These are phyloP conservation scores for Andrena flavipes DNA, from an alignment of 2,888 invertebrate genomes.

Conservation along the genomic window DNA sequence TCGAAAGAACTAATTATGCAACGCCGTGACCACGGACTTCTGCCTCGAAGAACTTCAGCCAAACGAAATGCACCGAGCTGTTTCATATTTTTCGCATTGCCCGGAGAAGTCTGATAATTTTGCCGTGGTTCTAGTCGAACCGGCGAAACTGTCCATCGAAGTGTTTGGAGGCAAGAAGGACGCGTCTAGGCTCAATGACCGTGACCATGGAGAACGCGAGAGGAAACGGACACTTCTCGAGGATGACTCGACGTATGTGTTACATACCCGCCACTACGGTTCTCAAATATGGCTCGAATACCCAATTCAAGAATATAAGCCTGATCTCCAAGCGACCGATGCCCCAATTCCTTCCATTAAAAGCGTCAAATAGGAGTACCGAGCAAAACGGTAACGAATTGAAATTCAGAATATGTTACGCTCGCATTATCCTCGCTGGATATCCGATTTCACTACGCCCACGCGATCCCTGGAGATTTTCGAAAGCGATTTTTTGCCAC, in stretches of 20 bases:
- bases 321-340: not conserved
- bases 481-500: constrained; percentile 58
- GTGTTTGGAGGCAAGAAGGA: constrained; percentile 11
- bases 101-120: not conserved
- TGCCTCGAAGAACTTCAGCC: not conserved
- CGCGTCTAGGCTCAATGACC: constrained; percentile 48
- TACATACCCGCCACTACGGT: constrained; percentile 28
- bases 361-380: not conserved
- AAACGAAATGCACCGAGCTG: not conserved
- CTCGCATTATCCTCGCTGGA: not conserved
- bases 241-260: constrained; percentile 56
- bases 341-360: not conserved
- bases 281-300: constrained; percentile 34
- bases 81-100: not conserved
- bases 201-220: constrained; percentile 49
- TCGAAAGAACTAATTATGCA: constrained; percentile 41
- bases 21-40: constrained; percentile 10
- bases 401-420: not conserved
- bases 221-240: constrained; percentile 44
- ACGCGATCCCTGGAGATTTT: constrained; percentile 53
- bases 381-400: not conserved
- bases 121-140: not conserved
- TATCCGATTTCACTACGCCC: not conserved
- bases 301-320: constrained; percentile 16
- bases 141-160: not conserved